These are phyloP conservation scores for Hippopotamus amphibius DNA, from an alignment of 2,113 vertebrate genomes.

Conservation along the genomic window DNA sequence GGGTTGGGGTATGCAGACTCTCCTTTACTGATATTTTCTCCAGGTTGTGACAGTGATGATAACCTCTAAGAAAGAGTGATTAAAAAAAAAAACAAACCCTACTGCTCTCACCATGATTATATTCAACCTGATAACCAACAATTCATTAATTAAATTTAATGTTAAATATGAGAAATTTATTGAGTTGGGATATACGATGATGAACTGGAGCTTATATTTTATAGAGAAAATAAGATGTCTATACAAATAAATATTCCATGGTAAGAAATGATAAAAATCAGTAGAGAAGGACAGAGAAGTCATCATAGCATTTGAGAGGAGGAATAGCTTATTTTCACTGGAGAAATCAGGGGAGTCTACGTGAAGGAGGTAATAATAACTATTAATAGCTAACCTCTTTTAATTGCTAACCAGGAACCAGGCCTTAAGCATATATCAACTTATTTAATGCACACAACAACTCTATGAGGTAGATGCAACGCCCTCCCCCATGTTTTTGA, in stretches of 20 bases:
- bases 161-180: background rate
- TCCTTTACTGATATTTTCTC: background rate
- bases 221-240: background rate
- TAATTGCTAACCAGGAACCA: background rate
- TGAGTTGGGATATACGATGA: background rate
- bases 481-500: background rate
- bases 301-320: background rate
- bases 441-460: background rate
- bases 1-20: background rate
- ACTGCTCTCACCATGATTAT: background rate
- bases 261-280: constrained; percentile 32
- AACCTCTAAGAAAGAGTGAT: background rate
- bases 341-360: background rate
- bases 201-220: constrained; percentile 1
- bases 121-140: background rate
- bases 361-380: background rate
- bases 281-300: background rate
- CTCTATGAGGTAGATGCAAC: background rate
- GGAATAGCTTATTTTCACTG: background rate
- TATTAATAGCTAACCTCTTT: background rate
- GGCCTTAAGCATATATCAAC: background rate
- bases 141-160: constrained; percentile 37
- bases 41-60: background rate
- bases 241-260: constrained; percentile 46
- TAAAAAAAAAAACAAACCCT: background rate